phyloP scores from a whole-genome alignment of 2,797 vertebrate species.

The Pampus argenteus region DNA sequence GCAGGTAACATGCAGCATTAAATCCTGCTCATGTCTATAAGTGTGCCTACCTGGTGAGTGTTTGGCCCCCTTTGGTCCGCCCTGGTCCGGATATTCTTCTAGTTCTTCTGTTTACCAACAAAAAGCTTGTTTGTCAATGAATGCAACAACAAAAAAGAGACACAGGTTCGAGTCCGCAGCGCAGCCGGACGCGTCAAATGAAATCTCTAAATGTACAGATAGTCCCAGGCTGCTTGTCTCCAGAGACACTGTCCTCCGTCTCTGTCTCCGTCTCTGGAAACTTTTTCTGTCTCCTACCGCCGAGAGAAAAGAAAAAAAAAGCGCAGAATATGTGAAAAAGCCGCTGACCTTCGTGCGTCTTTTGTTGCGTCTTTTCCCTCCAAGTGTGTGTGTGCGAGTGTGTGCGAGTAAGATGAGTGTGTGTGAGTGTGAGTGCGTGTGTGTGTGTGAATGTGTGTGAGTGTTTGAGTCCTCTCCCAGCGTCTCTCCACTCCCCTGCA shows the following conservation, averaged over 20 bases:
- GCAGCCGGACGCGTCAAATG: not conserved
- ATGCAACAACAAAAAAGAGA: conserved; percentile 15
- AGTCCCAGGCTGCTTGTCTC: conserved; percentile 33
- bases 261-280: conserved; percentile 54
- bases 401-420: conserved; percentile 28
- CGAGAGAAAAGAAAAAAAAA: conserved; percentile 6
- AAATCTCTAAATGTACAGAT: not conserved
- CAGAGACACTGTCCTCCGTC: conserved; percentile 37
- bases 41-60: conserved; percentile 71
- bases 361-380: conserved; percentile 48
- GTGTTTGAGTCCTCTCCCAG: conserved; percentile 65
- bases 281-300: conserved; percentile 58
- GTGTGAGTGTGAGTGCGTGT: conserved; percentile 33
- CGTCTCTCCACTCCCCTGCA: conserved; percentile 73
- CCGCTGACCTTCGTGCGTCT: conserved; percentile 70
- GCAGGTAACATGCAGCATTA: conserved; percentile 22
- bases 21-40: not conserved
- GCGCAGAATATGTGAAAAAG: conserved; percentile 36
- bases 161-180: too few relatives aligned
- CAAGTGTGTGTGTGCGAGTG: conserved; percentile 54
- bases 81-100: conserved; percentile 48
- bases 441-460: conserved; percentile 48
- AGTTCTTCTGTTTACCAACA: conserved; percentile 32
- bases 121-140: conserved; percentile 15
- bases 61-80: conserved; percentile 49